Evolutionary conservation across 1,140 invertebrate genomes (phyloP).

Genomic region (Papilio xuthus): DNA sequence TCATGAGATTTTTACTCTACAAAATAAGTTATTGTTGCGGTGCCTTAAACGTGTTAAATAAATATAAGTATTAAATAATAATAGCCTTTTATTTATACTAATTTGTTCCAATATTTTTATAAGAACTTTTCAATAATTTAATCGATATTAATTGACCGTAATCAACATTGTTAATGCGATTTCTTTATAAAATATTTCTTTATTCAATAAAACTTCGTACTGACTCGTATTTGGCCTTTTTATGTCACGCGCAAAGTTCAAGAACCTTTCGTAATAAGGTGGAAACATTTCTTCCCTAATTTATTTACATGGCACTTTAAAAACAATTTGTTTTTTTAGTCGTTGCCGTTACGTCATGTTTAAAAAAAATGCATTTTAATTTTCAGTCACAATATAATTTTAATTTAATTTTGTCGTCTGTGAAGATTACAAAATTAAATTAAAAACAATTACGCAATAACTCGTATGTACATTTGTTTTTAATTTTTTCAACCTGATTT

Average conservation of each 20-base stretch:
- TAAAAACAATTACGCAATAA: not conserved
- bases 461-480: not conserved
- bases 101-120: not conserved
- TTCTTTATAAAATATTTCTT: not conserved
- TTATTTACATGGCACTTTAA: conserved; percentile 8
- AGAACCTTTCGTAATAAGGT: conserved; percentile 20
- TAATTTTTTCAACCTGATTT: not conserved
- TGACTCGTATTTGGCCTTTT: not conserved
- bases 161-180: not conserved
- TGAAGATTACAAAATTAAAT: no score
- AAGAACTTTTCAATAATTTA: not conserved
- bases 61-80: conserved; percentile 38
- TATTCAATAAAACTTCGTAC: not conserved
- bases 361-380: not conserved
- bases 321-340: not conserved
- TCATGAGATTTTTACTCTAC: conserved; percentile 30
- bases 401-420: no score
- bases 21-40: conserved; percentile 32
- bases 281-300: conserved; percentile 2
- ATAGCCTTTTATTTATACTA: conserved; percentile 18
- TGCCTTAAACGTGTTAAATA: conserved; percentile 39
- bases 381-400: no score
- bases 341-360: not conserved
- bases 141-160: not conserved
- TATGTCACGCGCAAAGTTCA: not conserved